A percentile compares a stretch with the other conserved stretches of the same genome.
Evolutionary conservation across 2,888 invertebrate genomes (phyloP).

Genomic region (Gasteruption jaculator): DNA sequence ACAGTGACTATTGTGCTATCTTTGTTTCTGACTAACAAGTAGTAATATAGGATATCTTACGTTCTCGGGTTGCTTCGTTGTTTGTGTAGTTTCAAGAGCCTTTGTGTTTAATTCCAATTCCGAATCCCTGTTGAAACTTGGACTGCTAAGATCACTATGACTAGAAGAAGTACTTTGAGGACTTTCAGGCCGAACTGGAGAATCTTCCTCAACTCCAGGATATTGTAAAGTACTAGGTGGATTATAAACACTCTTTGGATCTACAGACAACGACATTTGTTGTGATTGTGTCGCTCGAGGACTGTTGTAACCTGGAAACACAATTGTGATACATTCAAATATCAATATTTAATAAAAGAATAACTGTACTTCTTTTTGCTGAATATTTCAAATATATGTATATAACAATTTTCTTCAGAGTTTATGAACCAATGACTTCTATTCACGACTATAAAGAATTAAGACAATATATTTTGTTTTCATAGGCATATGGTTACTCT

Average conservation of each 20-base stretch:
- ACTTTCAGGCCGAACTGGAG: conserved; percentile 58
- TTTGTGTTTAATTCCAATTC: conserved; percentile 62
- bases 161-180: conserved; percentile 72
- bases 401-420: neutral
- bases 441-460: neutral
- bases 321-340: conserved; percentile 2
- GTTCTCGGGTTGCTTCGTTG: conserved; percentile 33
- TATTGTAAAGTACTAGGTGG: conserved; percentile 88
- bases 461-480: too few species aligned
- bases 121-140: conserved; percentile 66
- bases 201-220: conserved; percentile 62
- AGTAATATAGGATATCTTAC: too few species aligned
- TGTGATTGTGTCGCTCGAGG: conserved; percentile 52
- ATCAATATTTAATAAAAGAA: neutral
- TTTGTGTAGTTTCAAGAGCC: conserved; percentile 39
- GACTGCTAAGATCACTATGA: conserved; percentile 67
- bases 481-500: too few species aligned
- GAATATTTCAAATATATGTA: neutral
- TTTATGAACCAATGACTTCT: neutral
- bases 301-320: conserved; percentile 47
- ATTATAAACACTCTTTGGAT: conserved; percentile 70
- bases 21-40: too few species aligned
- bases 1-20: too few species aligned
- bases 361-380: neutral
- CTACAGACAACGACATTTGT: conserved; percentile 67